These are phyloP conservation scores for Mimachlamys varia DNA, from an alignment of 2,888 invertebrate genomes.

Conservation along the genomic window DNA sequence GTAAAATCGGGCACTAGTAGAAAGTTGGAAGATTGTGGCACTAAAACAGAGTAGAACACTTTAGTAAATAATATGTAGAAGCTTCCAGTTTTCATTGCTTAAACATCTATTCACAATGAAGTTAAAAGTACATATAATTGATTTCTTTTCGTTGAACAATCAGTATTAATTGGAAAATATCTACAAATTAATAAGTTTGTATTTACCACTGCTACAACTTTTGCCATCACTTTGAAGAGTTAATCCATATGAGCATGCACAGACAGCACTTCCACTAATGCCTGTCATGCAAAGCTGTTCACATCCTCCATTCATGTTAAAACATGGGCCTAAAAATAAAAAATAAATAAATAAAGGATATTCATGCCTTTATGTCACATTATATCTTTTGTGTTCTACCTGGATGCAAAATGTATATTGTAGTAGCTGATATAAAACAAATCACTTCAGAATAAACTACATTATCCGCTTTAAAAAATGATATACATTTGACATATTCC, in stretches of 20 bases:
- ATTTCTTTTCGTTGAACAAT: not conserved
- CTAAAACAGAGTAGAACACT: not conserved
- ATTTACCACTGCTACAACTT: not conserved
- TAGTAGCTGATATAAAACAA: too few relatives aligned
- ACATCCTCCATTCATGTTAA: not conserved
- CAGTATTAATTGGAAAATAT: not conserved
- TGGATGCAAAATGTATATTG: too few relatives aligned
- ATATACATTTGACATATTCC: too few relatives aligned
- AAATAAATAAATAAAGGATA: too few relatives aligned
- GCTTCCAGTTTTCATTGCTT: too few relatives aligned
- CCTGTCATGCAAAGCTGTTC: not conserved
- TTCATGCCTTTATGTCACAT: too few relatives aligned
- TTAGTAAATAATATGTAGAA: too few relatives aligned
- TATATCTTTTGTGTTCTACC: too few relatives aligned
- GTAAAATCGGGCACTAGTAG: not conserved
- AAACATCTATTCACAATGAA: not conserved
- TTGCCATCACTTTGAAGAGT: not conserved
- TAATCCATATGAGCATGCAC: not conserved
- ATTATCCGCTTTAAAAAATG: too few relatives aligned
- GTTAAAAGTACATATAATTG: not conserved
- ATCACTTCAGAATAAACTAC: too few relatives aligned
- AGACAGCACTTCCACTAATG: not conserved
- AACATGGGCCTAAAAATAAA: not conserved
- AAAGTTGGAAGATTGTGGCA: not conserved
- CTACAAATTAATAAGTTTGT: not conserved